A percentile compares a stretch with the other conserved stretches of the same genome.
phyloP scores from a whole-genome alignment of 2,797 vertebrate species.

The Mus caroli region DNA sequence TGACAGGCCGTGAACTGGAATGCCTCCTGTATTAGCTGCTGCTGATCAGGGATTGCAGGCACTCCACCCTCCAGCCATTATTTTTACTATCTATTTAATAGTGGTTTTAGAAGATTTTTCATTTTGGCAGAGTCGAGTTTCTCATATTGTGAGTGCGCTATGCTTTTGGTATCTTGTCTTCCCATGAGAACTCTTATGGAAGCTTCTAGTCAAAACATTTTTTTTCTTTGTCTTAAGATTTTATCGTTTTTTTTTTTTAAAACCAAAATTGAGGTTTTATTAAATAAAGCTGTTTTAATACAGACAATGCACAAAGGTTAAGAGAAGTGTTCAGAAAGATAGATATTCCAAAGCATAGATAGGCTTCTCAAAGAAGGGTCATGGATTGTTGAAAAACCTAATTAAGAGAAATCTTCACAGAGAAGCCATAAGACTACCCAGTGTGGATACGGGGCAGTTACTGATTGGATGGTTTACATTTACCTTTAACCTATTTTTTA shows the following conservation, averaged over 20 bases:
- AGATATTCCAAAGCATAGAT: neutral
- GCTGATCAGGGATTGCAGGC: too few relatives aligned
- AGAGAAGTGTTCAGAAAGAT: neutral
- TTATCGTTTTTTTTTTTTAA: neutral
- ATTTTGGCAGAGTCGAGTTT: slow-evolving; percentile 14
- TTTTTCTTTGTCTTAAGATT: slow-evolving; percentile 6
- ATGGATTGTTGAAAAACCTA: neutral
- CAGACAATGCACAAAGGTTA: neutral
- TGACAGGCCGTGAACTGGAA: neutral
- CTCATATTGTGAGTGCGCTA: neutral
- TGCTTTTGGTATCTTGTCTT: neutral
- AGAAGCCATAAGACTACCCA: neutral
- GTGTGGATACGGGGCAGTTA: neutral
- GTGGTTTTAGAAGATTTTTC: neutral
- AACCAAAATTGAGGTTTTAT: neutral
- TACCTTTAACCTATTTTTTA: slow-evolving; percentile 2
- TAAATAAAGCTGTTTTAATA: neutral
- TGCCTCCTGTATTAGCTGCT: neutral
- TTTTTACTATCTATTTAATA: neutral
- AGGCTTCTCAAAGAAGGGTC: neutral
- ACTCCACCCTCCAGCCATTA: too few relatives aligned
- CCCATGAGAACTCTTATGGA: slow-evolving; percentile 2
- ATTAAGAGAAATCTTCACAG: neutral
- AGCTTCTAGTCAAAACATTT: neutral
- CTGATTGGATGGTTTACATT: neutral